Base-by-base conservation (phyloP, 1,140 invertebrate species). In the Chrysomallon squamiferum region DNA sequence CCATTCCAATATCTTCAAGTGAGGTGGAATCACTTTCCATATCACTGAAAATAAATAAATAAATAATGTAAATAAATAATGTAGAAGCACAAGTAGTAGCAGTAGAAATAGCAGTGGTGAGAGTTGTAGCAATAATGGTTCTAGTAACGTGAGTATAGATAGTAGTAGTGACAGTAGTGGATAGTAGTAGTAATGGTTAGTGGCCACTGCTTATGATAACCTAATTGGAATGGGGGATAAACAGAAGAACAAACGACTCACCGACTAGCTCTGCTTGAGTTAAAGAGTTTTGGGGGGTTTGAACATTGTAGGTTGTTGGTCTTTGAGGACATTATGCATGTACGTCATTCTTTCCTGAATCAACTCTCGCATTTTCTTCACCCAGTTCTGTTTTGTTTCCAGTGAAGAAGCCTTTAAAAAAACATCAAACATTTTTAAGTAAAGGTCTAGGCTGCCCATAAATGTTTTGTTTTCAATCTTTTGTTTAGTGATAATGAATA, bases 301-400 rank as follows among this genome's bases (percentile, higher is more conserved):
- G 65, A 80, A 83, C 59, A 82, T 72, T 33, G 72, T 75, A 59
- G 72, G 84, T 72, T 69, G 83, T 71, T 87, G 84, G 81, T 85
- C 79, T 38, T 77, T 78, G 57, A 92, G 81, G 0, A 91, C 89
- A 18, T 90, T 89, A 82, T 91, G 93, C 87, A 97, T 95, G 87
- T 96, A 97, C 47, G 81, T 65, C 72, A 18, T 95, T 95, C 87
- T 57, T 58, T 98, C 96, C 87, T 98, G 93, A 78, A 98, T 97
- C 15, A 98, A 93, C 85, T 98, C 95, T 54, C 96, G 87, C 33
- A 98, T 87, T 77, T 96, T 93, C 77, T 95, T 95, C 41, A 98
- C 95, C 96, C 97, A 99, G 4, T 91, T 88, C 77, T 96, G 95
- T 85, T 98, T 98, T 2, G 91, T 92, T 66, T 98, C 96, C 45